Evolutionary conservation across 2,113 vertebrate species (phyloP), one percentile per base, ranked within the genome.

Genomic region (Sceloporus undulatus): DNA sequence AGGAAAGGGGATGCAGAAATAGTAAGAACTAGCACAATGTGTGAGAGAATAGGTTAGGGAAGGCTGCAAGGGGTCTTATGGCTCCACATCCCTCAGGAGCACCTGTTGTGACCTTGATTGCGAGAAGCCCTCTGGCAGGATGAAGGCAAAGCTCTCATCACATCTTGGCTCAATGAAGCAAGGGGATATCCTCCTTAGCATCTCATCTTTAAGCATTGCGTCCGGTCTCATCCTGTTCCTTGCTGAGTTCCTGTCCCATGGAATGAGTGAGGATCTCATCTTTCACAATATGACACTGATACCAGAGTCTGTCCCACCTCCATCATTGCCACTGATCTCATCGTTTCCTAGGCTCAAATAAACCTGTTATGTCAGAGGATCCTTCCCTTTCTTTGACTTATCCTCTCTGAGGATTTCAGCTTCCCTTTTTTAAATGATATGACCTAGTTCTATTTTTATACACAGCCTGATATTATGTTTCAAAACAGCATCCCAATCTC

Each of bases 111-210:
- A 85, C 0, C 0, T 86, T 13, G 73, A 74, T 40, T 80, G 90
- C 90, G 52, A 14, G 59, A 52, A 59, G 16, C n/a, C 23, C 0
- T 25, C 19, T 2, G n/a, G 76, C 42, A 0, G 1, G 78, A 90
- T 52, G 56, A 42, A 83, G 0, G 0, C 85, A 83, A 86, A 92
- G 66, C 19, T 85, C 62, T 48, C 0, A 21, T 94, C 89, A 93
- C 74, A 52, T 91, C 90, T 95, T 95, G 94, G 94, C 94, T 92
- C 90, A 84, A 94, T 79, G 54, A 78, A 13, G 65, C 83, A 90
- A 95, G 85, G 94, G 94, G 94, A 96, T 95, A 95, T 96, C 94
- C 94, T 94, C 34, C 40, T 70, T 94, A 87, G 87, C 90, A 94
- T 94, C 1, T 91, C 91, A 87, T 92, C 92, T 94, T 91, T 86